Base-by-base conservation (phyloP, 2,888 invertebrate species). In the Vanessa cardui region DNA sequence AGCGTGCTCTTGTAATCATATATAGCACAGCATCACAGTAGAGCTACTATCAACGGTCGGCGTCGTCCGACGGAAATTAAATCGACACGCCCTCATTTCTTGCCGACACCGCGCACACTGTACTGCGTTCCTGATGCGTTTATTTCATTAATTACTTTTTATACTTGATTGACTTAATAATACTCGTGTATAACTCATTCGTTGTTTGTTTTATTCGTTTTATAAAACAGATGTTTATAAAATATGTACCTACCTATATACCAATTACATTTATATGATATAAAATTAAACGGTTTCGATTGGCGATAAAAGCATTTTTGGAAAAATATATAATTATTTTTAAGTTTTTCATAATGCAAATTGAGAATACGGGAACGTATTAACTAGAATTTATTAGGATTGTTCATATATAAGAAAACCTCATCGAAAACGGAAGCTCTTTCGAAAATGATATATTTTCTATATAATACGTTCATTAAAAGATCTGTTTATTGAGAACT, bases 21-120 rank as follows among this genome's bases (percentile, higher is more conserved):
- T 59, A 66, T 58, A 62, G 54, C 58, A 59, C 58, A 58, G 58
- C 60, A 69, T 68, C 68, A 63, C 63, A 58, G 62, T 63, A 61
- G 47, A 59, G 50, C 50, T 64, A 68, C 72, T 74, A 76, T 76
- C 74, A 70, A 68, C 68, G 84, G 84, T 77, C 78, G 73, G 77
- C 74, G 72, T 66, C 72, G 73, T 63, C 69, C 74, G 67, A 69
- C 64, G 63, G 69, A 39, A 72, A 66, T 64, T 85, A 83, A 82
- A 82, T 81, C 76, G 83, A 76, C 82, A 81, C 84, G 82, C 84
- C 84, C 83, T 79, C 79, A 76, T 76, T 77, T 75, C 74, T 71
- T 72, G 68, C 72, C 69, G 67, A 73, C 72, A 70, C 71, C 63
- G 70, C 70, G 71, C 68, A 70, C 74, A 73, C 72, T 75, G 66